Conservation (phyloP, 2,797 vertebrate genomes). For the Limnodromus scolopaceus region DNA sequence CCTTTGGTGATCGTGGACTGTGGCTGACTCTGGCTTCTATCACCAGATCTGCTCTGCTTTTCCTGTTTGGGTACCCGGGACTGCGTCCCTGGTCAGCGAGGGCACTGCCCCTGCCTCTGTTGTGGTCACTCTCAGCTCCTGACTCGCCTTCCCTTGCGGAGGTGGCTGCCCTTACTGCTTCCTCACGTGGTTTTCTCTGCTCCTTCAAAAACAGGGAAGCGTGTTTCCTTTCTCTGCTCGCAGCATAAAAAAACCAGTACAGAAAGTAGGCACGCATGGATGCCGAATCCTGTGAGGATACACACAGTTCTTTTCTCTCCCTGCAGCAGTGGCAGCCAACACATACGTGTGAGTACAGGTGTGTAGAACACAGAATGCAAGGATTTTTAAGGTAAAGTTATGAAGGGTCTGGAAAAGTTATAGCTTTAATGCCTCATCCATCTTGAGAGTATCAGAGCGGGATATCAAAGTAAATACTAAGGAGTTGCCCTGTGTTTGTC, state of each 20-base stretch:
- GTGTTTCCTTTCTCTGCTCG: background rate
- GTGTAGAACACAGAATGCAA: background rate
- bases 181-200: background rate
- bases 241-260: background rate
- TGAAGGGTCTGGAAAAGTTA: background rate
- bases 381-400: background rate
- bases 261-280: background rate
- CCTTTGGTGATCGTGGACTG: background rate
- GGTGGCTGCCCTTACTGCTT: background rate
- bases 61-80: background rate
- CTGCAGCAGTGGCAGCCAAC: background rate
- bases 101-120: slow-evolving; percentile 14
- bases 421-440: background rate
- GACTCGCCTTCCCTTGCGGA: background rate
- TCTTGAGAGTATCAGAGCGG: background rate
- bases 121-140: slow-evolving; percentile 17
- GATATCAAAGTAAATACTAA: background rate
- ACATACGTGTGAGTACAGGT: background rate
- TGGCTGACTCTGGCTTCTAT: background rate
- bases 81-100: background rate
- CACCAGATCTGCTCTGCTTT: background rate
- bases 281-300: background rate
- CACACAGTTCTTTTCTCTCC: background rate
- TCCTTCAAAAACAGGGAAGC: background rate
- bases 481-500: background rate